Percentiles rank a stretch among this genome's conserved stretches.
phyloP scores from a whole-genome alignment of 2,888 invertebrate genomes.

The Nemotelus nigrinus region DNA sequence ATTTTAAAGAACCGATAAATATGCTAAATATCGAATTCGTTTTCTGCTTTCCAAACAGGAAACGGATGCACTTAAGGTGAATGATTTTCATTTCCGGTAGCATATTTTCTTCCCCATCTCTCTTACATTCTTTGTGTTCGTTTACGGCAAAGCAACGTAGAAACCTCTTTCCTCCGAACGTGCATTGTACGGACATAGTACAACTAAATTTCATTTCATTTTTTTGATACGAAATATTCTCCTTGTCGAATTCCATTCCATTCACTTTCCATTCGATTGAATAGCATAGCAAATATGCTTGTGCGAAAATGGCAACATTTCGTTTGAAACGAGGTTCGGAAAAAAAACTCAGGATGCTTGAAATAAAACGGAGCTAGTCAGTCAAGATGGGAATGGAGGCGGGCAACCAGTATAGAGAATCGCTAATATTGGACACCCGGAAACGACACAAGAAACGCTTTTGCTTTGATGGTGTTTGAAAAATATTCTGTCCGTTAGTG shows the following conservation, averaged over 20 bases:
- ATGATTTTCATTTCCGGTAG: slow-evolving; percentile 39
- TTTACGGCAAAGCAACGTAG: background rate
- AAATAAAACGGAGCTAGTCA: too few species aligned
- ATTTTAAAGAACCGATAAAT: slow-evolving; percentile 12
- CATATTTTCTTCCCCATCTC: slow-evolving; percentile 18
- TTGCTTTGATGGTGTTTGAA: too few species aligned
- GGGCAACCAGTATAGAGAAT: too few species aligned
- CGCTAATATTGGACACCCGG: too few species aligned
- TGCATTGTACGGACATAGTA: too few species aligned
- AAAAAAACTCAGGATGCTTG: too few species aligned
- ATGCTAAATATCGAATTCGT: slow-evolving; percentile 25
- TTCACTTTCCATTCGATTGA: slow-evolving; percentile 27
- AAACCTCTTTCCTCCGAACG: too few species aligned
- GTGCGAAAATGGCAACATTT: slow-evolving; percentile 42
- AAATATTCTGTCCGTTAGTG: too few species aligned
- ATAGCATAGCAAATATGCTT: slow-evolving; percentile 39
- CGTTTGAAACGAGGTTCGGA: background rate
- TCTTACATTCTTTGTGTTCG: background rate
- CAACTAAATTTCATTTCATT: too few species aligned
- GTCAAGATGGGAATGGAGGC: too few species aligned
- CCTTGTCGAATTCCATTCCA: slow-evolving; percentile 19
- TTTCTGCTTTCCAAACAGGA: slow-evolving; percentile 24
- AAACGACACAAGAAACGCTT: too few species aligned
- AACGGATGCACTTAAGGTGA: slow-evolving; percentile 41
- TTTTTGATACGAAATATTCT: background rate